Conservation (phyloP, 1,140 invertebrate genomes). For the Brachionus asplanchnoidis region DNA sequence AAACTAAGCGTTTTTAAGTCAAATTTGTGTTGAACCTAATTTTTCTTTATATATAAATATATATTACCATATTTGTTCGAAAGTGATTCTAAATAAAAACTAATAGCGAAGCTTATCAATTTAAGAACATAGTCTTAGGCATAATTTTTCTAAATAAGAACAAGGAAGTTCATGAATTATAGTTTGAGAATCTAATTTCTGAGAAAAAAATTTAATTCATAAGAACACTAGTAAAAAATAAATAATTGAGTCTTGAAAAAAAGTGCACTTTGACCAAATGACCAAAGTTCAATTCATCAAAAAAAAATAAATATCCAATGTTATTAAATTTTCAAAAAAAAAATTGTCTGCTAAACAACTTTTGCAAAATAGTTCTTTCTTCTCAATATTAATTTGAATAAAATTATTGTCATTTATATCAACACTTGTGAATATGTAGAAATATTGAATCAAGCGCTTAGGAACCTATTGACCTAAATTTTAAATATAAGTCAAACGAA, state of each 20-base stretch:
- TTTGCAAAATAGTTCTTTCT: not conserved
- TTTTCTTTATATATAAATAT: not conserved
- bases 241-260: not conserved
- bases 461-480: not conserved
- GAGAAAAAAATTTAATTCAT: not conserved
- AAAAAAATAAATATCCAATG: too few relatives aligned
- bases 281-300: not conserved
- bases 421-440: not conserved
- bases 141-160: not conserved
- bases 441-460: not conserved
- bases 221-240: not conserved
- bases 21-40: not conserved
- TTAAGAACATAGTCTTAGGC: not conserved
- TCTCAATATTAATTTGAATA: not conserved
- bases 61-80: constrained; percentile 2
- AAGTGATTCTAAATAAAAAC: not conserved
- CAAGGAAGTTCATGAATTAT: not conserved
- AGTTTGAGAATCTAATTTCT: not conserved
- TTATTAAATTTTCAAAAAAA: too few relatives aligned
- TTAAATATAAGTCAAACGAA: not conserved
- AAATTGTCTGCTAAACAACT: not conserved
- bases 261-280: not conserved
- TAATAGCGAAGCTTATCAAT: not conserved
- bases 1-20: constrained; percentile 1
- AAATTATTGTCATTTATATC: not conserved